Evolutionary conservation across 2,888 invertebrate genomes (phyloP).

Genomic region (Tachystola acroxantha): DNA sequence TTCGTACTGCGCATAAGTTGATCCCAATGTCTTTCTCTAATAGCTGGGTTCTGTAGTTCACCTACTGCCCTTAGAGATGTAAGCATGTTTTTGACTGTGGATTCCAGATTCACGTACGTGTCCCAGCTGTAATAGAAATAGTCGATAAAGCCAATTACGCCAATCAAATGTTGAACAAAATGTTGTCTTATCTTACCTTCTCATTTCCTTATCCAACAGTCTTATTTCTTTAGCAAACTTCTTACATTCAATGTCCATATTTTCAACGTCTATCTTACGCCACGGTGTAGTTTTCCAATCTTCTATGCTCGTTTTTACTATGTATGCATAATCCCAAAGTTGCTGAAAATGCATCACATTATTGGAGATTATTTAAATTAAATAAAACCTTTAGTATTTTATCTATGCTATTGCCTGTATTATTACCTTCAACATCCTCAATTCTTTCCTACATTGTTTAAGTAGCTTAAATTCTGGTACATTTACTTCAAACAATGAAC

Average conservation of each 20-base stretch:
- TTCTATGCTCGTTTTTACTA: constrained; percentile 93
- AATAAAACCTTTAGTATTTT: not conserved
- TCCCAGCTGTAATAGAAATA: constrained; percentile 82
- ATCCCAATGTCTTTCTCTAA: constrained; percentile 97
- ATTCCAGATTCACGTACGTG: constrained; percentile 91
- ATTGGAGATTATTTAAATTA: not conserved
- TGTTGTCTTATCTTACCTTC: constrained; percentile 56
- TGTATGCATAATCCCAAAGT: constrained; percentile 96
- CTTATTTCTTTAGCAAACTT: constrained; percentile 97
- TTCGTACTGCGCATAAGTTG: constrained; percentile 97
- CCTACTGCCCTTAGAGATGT: constrained; percentile 96
- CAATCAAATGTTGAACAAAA: not conserved
- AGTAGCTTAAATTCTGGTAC: constrained; percentile 96
- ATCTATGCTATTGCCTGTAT: not conserved
- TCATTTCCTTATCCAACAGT: constrained; percentile 96
- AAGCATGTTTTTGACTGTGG: constrained; percentile 96
- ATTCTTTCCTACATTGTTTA: constrained; percentile 94
- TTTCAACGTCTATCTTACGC: constrained; percentile 98
- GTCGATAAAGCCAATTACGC: not conserved
- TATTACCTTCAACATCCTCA: constrained; percentile 88
- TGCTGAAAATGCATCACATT: constrained; percentile 75
- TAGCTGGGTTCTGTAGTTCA: constrained; percentile 97
- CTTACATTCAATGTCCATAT: constrained; percentile 99
- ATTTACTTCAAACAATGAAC: constrained; percentile 95
- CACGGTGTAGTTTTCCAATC: constrained; percentile 99